Conservation (phyloP, 2,888 invertebrate species). For the Drosophila testacea region DNA sequence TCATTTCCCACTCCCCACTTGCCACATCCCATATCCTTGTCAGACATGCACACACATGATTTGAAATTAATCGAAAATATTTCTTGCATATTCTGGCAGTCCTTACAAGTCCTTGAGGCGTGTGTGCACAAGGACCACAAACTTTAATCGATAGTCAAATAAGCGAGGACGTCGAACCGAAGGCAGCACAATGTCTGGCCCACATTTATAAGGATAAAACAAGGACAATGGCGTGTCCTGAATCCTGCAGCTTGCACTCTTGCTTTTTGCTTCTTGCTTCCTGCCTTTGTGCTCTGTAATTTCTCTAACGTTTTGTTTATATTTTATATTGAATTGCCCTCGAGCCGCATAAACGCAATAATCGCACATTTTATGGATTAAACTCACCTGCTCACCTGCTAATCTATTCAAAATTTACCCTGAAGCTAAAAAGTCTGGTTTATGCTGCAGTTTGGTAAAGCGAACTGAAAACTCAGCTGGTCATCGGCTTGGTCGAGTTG, state of each 20-base stretch:
- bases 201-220: slow-evolving; percentile 29
- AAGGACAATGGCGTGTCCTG: slow-evolving; percentile 28
- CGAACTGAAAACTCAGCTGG: not conserved
- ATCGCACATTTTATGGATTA: slow-evolving; percentile 82
- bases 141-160: slow-evolving; percentile 81
- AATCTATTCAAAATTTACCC: slow-evolving; percentile 66
- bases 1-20: not conserved
- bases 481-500: not conserved
- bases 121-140: slow-evolving; percentile 73
- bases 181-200: slow-evolving; percentile 30
- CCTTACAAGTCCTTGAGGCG: slow-evolving; percentile 57
- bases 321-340: slow-evolving; percentile 75
- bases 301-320: slow-evolving; percentile 80
- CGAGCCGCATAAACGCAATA: slow-evolving; percentile 80
- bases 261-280: slow-evolving; percentile 34
- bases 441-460: not conserved
- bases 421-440: slow-evolving; percentile 16
- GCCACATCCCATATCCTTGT: slow-evolving; percentile 10
- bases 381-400: slow-evolving; percentile 77
- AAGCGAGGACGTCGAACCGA: slow-evolving; percentile 42
- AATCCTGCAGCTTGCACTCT: slow-evolving; percentile 22
- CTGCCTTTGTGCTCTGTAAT: slow-evolving; percentile 64
- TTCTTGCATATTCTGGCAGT: slow-evolving; percentile 39
- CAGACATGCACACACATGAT: slow-evolving; percentile 68
- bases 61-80: slow-evolving; percentile 78